Conservation (phyloP, 2,113 vertebrate genomes). For the Phoxinus phoxinus region DNA sequence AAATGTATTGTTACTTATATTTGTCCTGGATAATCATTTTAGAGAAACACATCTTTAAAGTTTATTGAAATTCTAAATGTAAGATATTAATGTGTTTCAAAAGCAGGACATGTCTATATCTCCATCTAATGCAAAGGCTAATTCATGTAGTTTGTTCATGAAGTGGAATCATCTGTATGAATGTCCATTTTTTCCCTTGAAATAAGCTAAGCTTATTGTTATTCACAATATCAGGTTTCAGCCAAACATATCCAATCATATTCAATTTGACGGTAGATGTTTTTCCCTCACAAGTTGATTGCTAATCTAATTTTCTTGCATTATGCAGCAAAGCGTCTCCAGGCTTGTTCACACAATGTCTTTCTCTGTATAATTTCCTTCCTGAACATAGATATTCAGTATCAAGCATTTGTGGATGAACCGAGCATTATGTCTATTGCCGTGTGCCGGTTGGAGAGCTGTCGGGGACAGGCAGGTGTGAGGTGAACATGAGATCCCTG, state of each 20-base stretch:
- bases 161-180: constrained; percentile 25
- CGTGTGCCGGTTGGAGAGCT: not conserved
- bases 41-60: not conserved
- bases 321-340: constrained; percentile 56
- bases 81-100: not conserved
- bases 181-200: not conserved
- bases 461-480: not conserved
- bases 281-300: constrained; percentile 31
- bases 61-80: not conserved
- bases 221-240: constrained; percentile 29
- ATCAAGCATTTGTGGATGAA: not conserved
- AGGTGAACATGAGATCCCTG: constrained; percentile 5
- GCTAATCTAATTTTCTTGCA: constrained; percentile 61
- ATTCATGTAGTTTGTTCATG: not conserved
- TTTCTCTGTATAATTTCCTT: constrained; percentile 61
- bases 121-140: constrained; percentile 8
- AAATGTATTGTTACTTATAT: not conserved
- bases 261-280: constrained; percentile 46
- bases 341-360: constrained; percentile 52
- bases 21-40: not conserved
- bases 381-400: constrained; percentile 54
- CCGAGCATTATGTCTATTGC: not conserved
- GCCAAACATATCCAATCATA: constrained; percentile 42
- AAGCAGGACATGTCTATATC: not conserved
- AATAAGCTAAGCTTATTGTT: not conserved